Evolutionary conservation across 1,140 invertebrate genomes (phyloP), one percentile per base, ranked within the genome.

Genomic region (Drosophila ercepeae): DNA sequence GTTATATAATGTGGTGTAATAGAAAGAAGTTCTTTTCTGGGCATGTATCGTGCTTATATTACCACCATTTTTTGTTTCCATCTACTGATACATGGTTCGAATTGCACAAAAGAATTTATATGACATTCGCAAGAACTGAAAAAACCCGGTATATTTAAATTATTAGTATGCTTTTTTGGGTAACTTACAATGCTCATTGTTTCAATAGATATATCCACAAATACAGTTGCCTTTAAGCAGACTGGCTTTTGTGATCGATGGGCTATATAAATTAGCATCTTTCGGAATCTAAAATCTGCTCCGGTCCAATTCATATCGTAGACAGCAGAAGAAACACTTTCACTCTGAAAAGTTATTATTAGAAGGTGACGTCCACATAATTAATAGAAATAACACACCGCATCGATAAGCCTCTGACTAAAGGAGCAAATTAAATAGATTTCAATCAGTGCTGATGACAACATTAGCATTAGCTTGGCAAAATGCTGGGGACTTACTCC

Each of bases 381-480:
- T 0, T 3, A 3, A 2, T n/a, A 3, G 11, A 16, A 5, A 11
- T 1, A 18, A 25, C 60, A 29, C 13, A 88, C 86, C 46, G 83
- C 63, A 57, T 68, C 79, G 14, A 89, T 78, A 0, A 89, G 53
- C 16, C 46, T n/a, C 13, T 89, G 78, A n/a, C 83, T 74, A 7
- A 75, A 75, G 3, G 53, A 52, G 16, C 83, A 78, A 0, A 89
- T 69, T 0, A 84, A 59, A 45, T 57, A 84, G 1, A 81, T 76
- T 13, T 89, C 63, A 0, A 42, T 6, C 13, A 68, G 18, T 18
- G 34, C 13, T 41, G 8, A 90, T 8, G 3, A 32, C 11, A 32
- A 32, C 9, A 81, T 58, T 0, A 88, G 3, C 0, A 25, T n/a
- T 19, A 88, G 18, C 39, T 89, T 90, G 2, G 49, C 42, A 0